Conservation (phyloP, 2,888 invertebrate species). For the Heliconius charithonia region DNA sequence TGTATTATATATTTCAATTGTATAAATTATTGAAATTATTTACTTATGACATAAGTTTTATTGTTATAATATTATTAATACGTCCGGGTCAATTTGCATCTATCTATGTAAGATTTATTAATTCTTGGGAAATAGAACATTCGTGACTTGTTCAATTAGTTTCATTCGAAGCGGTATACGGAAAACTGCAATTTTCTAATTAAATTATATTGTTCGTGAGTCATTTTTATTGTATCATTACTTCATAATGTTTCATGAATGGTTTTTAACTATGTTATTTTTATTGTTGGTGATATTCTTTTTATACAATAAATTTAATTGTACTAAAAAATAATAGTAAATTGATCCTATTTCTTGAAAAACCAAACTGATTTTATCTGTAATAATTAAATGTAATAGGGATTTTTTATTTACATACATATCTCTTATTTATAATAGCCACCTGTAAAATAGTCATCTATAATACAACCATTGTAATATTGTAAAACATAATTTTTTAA, state of each 20-base stretch:
- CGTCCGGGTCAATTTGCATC: conserved; percentile 39
- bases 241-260: conserved; percentile 2
- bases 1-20: not conserved
- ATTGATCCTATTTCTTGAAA: too few species aligned
- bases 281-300: not conserved
- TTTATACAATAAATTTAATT: too few species aligned
- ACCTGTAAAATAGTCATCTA: too few species aligned
- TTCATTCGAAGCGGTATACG: conserved; percentile 7
- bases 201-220: conserved; percentile 4
- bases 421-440: too few species aligned
- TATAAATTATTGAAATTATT: not conserved
- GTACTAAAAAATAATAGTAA: too few species aligned
- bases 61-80: conserved; percentile 18
- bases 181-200: conserved; percentile 18
- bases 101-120: conserved; percentile 31
- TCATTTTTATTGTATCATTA: conserved; percentile 13
- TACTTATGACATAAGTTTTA: not conserved
- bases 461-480: too few species aligned
- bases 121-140: conserved; percentile 32
- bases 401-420: too few species aligned
- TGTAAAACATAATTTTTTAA: too few species aligned
- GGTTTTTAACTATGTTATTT: not conserved
- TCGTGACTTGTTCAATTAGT: conserved; percentile 35
- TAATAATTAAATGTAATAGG: too few species aligned
- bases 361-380: too few species aligned